phyloP scores from a whole-genome alignment of 2,113 vertebrate species.

The Sylvilagus bachmani region DNA sequence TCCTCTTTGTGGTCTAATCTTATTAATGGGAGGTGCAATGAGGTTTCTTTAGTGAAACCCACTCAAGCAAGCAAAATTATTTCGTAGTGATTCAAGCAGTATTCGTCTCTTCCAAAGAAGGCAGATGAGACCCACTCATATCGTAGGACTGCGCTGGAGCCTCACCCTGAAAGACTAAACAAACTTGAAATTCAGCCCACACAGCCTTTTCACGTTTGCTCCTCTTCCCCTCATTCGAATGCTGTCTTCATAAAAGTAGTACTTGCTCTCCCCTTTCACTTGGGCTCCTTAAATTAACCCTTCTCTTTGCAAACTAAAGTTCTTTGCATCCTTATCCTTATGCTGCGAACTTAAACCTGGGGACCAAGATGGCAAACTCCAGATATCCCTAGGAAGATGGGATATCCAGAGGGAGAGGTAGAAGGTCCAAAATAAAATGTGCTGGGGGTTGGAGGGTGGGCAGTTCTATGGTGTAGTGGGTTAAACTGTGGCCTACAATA shows the following conservation, averaged over 20 bases:
- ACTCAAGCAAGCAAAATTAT: background rate
- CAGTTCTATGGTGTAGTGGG: background rate
- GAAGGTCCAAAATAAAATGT: slow-evolving; percentile 8
- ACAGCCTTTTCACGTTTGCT: background rate
- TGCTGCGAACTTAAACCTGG: background rate
- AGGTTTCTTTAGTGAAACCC: background rate
- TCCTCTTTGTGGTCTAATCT: background rate
- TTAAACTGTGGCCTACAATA: no score
- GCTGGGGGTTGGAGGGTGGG: background rate
- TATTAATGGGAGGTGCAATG: background rate
- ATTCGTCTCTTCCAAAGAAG: background rate
- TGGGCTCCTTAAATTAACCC: background rate
- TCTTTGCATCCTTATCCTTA: background rate
- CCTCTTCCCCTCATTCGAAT: background rate
- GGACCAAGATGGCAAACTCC: background rate
- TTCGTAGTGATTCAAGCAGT: background rate
- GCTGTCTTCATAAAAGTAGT: background rate
- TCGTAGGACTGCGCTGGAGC: background rate
- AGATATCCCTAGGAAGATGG: background rate
- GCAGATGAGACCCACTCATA: background rate
- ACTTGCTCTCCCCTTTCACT: background rate
- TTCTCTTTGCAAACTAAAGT: background rate
- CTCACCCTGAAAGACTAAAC: background rate
- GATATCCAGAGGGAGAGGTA: background rate
- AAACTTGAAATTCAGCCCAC: background rate